Evolutionary conservation across 2,797 vertebrate genomes (phyloP).

Genomic region (Melanotaenia trifasciata): DNA sequence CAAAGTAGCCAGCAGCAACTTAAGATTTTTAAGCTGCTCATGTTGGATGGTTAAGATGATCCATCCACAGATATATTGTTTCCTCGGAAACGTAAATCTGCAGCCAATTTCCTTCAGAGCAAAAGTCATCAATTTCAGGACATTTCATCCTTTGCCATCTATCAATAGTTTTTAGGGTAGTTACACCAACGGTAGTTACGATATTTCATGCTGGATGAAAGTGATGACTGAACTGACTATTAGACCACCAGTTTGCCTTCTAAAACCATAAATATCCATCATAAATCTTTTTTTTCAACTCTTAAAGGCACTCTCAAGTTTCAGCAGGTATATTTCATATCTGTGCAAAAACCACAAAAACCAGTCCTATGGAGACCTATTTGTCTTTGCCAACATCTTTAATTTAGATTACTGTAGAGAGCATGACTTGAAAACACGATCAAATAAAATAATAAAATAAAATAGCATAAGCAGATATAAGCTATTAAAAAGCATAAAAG

Average conservation of each 20-base stretch:
- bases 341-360: not conserved
- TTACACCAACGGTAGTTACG: not conserved
- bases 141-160: not conserved
- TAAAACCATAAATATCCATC: not conserved
- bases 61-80: slow-evolving; percentile 4
- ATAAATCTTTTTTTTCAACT: not conserved
- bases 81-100: not conserved
- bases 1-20: not conserved
- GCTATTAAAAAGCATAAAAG: not conserved
- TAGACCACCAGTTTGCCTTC: not conserved
- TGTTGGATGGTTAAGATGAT: not conserved
- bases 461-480: not conserved
- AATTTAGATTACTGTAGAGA: not conserved
- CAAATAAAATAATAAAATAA: not conserved
- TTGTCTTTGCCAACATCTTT: not conserved
- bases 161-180: not conserved
- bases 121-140: not conserved
- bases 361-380: not conserved
- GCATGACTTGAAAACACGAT: not conserved
- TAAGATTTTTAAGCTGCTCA: not conserved
- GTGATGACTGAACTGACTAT: not conserved
- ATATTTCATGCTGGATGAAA: not conserved
- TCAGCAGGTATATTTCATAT: not conserved
- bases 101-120: not conserved
- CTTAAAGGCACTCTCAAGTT: not conserved